A percentile compares a stretch with the other conserved stretches of the same genome.
Evolutionary conservation across 1,140 invertebrate genomes (phyloP).

Genomic region (Drosophila prosaltans): DNA sequence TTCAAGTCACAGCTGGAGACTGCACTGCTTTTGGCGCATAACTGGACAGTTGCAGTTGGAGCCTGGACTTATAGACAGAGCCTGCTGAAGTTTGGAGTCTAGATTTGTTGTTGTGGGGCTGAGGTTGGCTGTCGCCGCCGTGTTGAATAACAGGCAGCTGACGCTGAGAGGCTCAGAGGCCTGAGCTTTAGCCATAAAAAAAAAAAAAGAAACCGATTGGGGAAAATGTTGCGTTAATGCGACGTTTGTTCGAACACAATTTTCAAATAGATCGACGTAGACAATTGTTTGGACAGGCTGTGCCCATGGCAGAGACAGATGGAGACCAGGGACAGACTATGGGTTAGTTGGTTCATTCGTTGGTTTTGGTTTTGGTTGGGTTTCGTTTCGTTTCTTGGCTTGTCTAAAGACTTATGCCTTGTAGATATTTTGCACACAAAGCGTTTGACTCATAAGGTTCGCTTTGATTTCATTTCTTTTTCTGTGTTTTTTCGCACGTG

Average conservation of each 20-base stretch:
- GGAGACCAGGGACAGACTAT: constrained; percentile 1
- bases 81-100: constrained; percentile 33
- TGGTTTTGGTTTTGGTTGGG: neutral
- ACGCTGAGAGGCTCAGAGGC: constrained; percentile 26
- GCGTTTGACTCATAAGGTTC: constrained; percentile 49
- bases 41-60: constrained; percentile 55
- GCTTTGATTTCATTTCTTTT: constrained; percentile 23
- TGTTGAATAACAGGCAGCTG: constrained; percentile 80
- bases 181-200: constrained; percentile 61
- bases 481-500: constrained; percentile 34
- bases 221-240: constrained; percentile 80
- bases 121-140: constrained; percentile 44
- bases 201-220: constrained; percentile 27
- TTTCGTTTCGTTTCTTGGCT: too few species aligned
- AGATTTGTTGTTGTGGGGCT: constrained; percentile 20
- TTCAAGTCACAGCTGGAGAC: constrained; percentile 78
- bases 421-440: constrained; percentile 45
- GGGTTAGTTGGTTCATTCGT: constrained; percentile 13
- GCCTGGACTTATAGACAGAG: neutral
- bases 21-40: constrained; percentile 80
- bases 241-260: constrained; percentile 79
- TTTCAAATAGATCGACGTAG: constrained; percentile 78
- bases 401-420: constrained; percentile 14
- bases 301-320: constrained; percentile 28
- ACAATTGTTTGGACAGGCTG: constrained; percentile 77